A percentile compares a stretch with the other conserved stretches of the same genome.
Evolutionary conservation across 2,797 vertebrate species (phyloP).

Genomic region (Leuciscus waleckii): DNA sequence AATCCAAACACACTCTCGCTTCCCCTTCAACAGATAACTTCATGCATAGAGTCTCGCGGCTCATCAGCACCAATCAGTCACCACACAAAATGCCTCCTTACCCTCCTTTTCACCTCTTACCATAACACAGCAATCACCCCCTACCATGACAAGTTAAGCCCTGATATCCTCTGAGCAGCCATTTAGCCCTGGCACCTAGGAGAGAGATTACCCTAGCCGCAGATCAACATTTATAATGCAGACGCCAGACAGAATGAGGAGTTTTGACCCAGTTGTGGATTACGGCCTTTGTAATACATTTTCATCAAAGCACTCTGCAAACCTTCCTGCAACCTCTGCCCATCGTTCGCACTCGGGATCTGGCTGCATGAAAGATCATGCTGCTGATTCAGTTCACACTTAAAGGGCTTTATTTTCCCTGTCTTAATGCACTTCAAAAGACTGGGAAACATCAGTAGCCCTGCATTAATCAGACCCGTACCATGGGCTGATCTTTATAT

Average conservation of each 20-base stretch:
- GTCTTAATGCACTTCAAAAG: slow-evolving; percentile 1
- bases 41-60: slow-evolving; percentile 26
- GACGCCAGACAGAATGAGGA: slow-evolving; percentile 30
- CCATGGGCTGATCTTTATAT: neutral
- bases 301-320: slow-evolving; percentile 42
- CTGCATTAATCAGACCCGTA: neutral
- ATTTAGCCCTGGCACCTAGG: slow-evolving; percentile 39
- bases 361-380: slow-evolving; percentile 21
- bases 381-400: slow-evolving; percentile 30
- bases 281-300: slow-evolving; percentile 51
- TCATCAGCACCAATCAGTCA: slow-evolving; percentile 44
- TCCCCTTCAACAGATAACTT: slow-evolving; percentile 35
- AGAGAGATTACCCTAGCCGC: slow-evolving; percentile 40
- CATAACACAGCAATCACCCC: slow-evolving; percentile 32
- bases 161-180: slow-evolving; percentile 25
- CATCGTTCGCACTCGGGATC: neutral
- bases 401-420: slow-evolving; percentile 7
- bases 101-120: slow-evolving; percentile 37
- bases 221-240: slow-evolving; percentile 36
- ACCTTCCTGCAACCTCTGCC: slow-evolving; percentile 15
- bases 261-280: slow-evolving; percentile 54
- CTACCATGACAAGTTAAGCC: slow-evolving; percentile 27
- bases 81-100: slow-evolving; percentile 26
- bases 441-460: neutral
- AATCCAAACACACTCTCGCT: slow-evolving; percentile 33